phyloP scores from a whole-genome alignment of 1,140 invertebrate species.

The Venturia canescens region DNA sequence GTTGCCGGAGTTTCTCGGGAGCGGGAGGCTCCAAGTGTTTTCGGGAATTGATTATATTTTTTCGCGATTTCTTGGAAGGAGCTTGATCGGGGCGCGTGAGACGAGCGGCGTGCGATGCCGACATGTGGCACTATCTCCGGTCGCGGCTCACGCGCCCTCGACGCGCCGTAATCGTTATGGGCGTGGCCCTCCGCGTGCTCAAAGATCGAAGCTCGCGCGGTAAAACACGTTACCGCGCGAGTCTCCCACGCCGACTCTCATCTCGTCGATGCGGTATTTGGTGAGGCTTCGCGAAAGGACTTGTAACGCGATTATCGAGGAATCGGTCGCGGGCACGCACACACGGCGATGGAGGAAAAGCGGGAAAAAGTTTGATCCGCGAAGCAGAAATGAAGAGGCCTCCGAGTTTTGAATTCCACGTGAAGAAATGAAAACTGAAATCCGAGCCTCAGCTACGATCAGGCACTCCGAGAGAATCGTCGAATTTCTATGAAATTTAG shows the following conservation, averaged over 20 bases:
- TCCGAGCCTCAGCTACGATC: no score
- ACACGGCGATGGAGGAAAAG: background rate
- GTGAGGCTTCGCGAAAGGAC: background rate
- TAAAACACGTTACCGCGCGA: conserved; percentile 41
- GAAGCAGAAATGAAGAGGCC: background rate
- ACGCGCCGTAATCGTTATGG: conserved; percentile 47
- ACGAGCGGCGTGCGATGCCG: conserved; percentile 18
- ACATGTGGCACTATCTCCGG: background rate
- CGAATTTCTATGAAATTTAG: background rate
- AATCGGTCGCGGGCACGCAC: background rate
- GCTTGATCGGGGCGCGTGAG: background rate
- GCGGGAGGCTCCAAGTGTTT: background rate
- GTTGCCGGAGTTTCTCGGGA: background rate
- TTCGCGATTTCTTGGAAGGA: conserved; percentile 9
- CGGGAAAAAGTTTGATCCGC: background rate
- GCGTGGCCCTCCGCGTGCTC: conserved; percentile 42
- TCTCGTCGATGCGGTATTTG: conserved; percentile 12
- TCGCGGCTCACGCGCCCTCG: background rate
- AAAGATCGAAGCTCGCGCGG: conserved; percentile 33
- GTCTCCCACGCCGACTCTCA: conserved; percentile 49
- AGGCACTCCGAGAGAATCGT: no score
- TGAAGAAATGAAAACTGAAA: no score
- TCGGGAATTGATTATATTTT: background rate
- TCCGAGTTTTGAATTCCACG: background rate
- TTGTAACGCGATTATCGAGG: conserved; percentile 26